Evolutionary conservation across 2,113 vertebrate genomes (phyloP).

Genomic region (Excalfactoria chinensis): DNA sequence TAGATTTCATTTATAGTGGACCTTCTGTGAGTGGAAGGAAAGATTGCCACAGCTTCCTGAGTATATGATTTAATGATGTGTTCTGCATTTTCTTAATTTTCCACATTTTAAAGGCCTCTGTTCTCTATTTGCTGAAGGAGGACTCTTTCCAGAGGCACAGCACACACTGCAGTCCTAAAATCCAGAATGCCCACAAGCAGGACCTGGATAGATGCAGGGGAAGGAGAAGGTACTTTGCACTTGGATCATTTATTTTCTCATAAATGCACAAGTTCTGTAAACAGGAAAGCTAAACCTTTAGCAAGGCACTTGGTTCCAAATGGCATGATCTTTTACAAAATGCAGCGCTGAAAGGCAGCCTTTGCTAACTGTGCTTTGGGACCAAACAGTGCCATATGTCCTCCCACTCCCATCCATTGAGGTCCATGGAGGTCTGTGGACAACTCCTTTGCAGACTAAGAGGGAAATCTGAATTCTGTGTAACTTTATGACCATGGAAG

Average conservation of each 20-base stretch:
- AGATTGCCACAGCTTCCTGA: conserved; percentile 76
- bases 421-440: neutral
- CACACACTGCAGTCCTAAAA: neutral
- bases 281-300: neutral
- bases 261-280: neutral
- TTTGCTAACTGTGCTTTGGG: neutral
- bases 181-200: neutral
- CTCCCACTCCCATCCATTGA: neutral
- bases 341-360: neutral
- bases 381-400: accelerated
- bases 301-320: neutral
- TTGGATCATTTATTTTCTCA: neutral
- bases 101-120: conserved; percentile 78
- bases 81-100: conserved; percentile 82
- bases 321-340: neutral
- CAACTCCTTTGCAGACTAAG: accelerated
- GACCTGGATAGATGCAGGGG: accelerated
- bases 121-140: conserved; percentile 66
- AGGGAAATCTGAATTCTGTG: accelerated
- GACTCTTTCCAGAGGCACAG: conserved; percentile 15
- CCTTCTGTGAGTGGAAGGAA: conserved; percentile 77
- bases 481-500: accelerated
- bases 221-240: neutral
- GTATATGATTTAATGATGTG: conserved; percentile 74
- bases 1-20: conserved; percentile 72